Percentiles rank a stretch among this genome's conserved stretches.
phyloP scores from a whole-genome alignment of 2,113 vertebrate genomes.

The Raja brachyura region DNA sequence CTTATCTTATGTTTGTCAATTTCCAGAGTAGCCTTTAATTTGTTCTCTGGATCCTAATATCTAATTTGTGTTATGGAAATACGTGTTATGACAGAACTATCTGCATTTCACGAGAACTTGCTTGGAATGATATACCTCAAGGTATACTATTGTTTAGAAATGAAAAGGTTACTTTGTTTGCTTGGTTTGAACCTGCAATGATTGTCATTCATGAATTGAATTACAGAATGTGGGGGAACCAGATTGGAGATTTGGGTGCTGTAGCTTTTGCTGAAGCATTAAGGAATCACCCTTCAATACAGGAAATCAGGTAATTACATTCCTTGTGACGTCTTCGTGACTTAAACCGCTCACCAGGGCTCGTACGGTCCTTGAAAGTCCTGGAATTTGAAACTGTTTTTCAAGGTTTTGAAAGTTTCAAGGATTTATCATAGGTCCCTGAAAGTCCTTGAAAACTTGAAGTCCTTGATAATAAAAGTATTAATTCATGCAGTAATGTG shows the following conservation, averaged over 20 bases:
- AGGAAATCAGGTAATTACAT: constrained; percentile 71
- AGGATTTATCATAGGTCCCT: too few relatives aligned
- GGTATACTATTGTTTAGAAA: background rate
- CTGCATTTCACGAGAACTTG: background rate
- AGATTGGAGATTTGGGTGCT: constrained; percentile 80
- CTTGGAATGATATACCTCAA: background rate
- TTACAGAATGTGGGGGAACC: constrained; percentile 91
- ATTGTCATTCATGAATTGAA: background rate
- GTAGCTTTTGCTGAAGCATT: constrained; percentile 79
- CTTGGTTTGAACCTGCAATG: background rate
- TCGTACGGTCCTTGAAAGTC: too few relatives aligned
- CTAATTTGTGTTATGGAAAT: too few relatives aligned
- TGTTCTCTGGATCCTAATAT: too few relatives aligned
- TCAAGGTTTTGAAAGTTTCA: too few relatives aligned
- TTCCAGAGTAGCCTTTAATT: too few relatives aligned
- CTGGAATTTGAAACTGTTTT: too few relatives aligned
- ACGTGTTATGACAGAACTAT: too few relatives aligned
- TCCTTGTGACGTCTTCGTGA: background rate
- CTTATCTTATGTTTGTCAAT: too few relatives aligned
- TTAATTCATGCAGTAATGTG: too few relatives aligned
- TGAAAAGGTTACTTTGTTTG: background rate
- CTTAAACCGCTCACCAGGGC: background rate
- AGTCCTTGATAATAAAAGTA: too few relatives aligned
- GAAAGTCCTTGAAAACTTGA: too few relatives aligned
- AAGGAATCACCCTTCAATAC: constrained; percentile 70